A percentile compares a stretch with the other conserved stretches of the same genome.
Conservation (phyloP, 2,797 vertebrate species). For the Cyprinella venusta region DNA sequence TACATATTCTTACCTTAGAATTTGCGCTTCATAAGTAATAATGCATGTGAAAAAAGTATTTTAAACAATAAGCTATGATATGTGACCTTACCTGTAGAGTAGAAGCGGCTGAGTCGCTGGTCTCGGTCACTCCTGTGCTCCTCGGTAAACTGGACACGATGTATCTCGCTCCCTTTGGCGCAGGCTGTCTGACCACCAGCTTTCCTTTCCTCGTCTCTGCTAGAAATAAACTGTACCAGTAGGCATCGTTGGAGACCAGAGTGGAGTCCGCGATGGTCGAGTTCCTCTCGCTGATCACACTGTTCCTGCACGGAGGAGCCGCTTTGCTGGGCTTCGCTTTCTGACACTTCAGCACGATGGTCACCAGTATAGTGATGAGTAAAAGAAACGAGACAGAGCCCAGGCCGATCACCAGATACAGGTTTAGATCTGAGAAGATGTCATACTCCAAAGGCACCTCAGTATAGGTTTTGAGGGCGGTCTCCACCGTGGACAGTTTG, state of each 20-base stretch:
- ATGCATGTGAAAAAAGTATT: background rate
- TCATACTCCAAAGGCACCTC: slow-evolving; percentile 66
- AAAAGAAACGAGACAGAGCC: slow-evolving; percentile 66
- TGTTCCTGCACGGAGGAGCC: slow-evolving; percentile 67
- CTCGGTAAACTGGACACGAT: no score
- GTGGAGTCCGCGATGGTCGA: slow-evolving; percentile 70
- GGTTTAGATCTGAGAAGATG: slow-evolving; percentile 66
- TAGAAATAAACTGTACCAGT: no score
- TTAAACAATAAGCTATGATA: slow-evolving; percentile 65
- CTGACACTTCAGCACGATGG: slow-evolving; percentile 65
- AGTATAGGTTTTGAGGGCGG: slow-evolving; percentile 61
- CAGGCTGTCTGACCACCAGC: no score
- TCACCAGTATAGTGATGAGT: slow-evolving; percentile 66
- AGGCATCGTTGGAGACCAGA: slow-evolving; percentile 70
- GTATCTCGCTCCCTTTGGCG: no score
- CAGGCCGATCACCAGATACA: slow-evolving; percentile 66
- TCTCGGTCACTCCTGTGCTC: no score
- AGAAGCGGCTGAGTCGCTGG: no score
- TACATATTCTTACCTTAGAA: slow-evolving; percentile 61
- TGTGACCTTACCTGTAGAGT: slow-evolving; percentile 22
- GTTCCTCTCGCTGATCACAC: slow-evolving; percentile 70
- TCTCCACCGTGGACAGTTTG: slow-evolving; percentile 65
- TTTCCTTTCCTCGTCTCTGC: no score
- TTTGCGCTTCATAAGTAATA: slow-evolving; percentile 56
- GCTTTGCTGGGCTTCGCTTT: slow-evolving; percentile 58